Conservation (phyloP, 2,113 vertebrate genomes). For the Centropus bengalensis region DNA sequence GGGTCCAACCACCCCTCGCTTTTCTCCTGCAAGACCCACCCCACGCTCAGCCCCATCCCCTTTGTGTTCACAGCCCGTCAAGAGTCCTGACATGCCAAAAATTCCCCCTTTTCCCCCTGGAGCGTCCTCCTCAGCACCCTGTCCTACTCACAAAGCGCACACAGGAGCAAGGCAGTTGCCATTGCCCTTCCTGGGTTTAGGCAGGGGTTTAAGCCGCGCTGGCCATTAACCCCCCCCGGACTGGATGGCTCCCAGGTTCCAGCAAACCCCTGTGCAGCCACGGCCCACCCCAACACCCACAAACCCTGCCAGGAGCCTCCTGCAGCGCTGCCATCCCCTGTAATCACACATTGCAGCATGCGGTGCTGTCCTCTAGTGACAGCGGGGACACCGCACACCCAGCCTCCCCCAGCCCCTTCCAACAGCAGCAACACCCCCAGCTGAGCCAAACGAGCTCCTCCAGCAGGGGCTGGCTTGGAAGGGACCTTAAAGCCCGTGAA, state of each 20-base stretch:
- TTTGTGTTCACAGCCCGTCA: not conserved
- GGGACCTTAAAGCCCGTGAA: no score
- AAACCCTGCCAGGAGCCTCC: fast-evolving
- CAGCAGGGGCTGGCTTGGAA: no score
- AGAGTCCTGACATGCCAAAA: not conserved
- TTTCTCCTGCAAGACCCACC: not conserved
- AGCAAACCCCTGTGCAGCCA: not conserved
- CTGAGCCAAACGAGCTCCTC: not conserved
- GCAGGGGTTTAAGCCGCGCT: not conserved
- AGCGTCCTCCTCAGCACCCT: not conserved
- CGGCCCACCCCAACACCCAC: not conserved
- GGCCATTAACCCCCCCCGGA: not conserved
- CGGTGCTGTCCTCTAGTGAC: constrained; percentile 59
- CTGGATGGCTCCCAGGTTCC: not conserved
- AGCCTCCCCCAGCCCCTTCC: not conserved
- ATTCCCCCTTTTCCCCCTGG: fast-evolving
- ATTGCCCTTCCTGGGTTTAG: not conserved
- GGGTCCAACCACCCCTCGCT: not conserved
- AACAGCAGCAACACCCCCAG: not conserved
- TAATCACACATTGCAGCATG: not conserved
- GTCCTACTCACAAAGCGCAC: fast-evolving
- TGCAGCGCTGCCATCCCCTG: not conserved
- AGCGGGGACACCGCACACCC: not conserved
- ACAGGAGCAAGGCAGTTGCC: not conserved
- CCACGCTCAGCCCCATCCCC: not conserved